These are phyloP conservation scores for Parotia lawesii DNA, from an alignment of 2,113 vertebrate genomes.

Conservation along the genomic window DNA sequence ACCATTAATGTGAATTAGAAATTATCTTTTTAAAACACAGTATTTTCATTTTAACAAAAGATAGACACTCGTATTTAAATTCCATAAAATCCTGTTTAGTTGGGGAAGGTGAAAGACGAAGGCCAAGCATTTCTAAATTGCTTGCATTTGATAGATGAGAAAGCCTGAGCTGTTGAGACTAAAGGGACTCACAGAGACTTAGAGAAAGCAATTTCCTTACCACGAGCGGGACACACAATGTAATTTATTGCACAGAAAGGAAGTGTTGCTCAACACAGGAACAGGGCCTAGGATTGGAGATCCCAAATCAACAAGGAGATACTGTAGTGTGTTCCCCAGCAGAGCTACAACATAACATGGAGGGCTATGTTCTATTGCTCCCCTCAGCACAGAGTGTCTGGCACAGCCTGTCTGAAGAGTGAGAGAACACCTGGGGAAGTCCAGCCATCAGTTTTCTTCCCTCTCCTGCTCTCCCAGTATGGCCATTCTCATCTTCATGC, in stretches of 20 bases:
- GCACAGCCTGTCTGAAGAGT: neutral
- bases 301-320: neutral
- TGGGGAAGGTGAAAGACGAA: neutral
- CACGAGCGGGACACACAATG: rapidly evolving
- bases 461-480: neutral
- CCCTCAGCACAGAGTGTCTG: neutral
- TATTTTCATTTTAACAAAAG: neutral
- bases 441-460: neutral
- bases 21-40: rapidly evolving
- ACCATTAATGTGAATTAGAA: neutral
- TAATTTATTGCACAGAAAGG: neutral
- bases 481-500: neutral
- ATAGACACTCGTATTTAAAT: rapidly evolving
- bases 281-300: neutral
- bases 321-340: neutral
- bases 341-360: neutral
- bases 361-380: neutral
- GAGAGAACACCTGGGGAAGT: neutral
- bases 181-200: neutral
- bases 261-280: neutral
- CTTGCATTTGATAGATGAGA: neutral
- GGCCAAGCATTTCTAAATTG: neutral
- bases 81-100: neutral
- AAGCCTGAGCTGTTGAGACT: neutral
- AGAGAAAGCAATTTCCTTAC: neutral